Evolutionary conservation across 2,113 vertebrate species (phyloP), one percentile per base, ranked within the genome.

Genomic region (Hyperopisus bebe): DNA sequence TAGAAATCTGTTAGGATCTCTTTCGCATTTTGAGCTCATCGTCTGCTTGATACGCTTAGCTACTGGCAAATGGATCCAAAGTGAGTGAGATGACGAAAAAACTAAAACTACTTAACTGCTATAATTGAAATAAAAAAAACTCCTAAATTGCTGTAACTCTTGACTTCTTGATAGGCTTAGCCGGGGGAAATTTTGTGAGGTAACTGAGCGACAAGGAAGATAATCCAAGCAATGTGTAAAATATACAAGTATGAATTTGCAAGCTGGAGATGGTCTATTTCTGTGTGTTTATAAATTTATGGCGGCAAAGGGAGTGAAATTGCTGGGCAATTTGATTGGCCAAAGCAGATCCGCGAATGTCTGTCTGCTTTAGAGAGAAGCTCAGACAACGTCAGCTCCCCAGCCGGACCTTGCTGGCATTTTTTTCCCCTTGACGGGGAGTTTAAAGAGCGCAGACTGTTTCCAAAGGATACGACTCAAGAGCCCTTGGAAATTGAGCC

Each of bases 401-500:
- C 39, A n/a, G 82, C 3, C 2, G 6, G 19, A 84, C 82, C 17
- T 84, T n/a, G 46, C 82, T n/a, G 21, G 11, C 44, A 47, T 84
- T 10, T 51, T 27, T 66, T 90, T 50, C 89, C 91, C 92, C 92
- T 94, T 94, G 92, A 92, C 94, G 93, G 93, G 93, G 94, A 95
- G 94, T 95, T 95, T 94, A 96, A 96, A 93, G 93, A 95, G 96
- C 92, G 92, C 93, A 95, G 95, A 94, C 95, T 92, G 96, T 97
- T 97, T 97, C 96, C 95, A 97, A 94, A 94, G 96, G 94, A 96
- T 96, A 96, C 95, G 92, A 95, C 96, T 96, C 94, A 97, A 97
- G 97, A 96, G 94, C 94, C 94, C 94, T 95, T 90, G 94, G 93
- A 96, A 95, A 97, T 96, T 92, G 94, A 95, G 94, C 93, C 95